These are phyloP conservation scores for Speoplatyrhinus poulsoni DNA, from an alignment of 2,113 vertebrate species.

Conservation along the genomic window DNA sequence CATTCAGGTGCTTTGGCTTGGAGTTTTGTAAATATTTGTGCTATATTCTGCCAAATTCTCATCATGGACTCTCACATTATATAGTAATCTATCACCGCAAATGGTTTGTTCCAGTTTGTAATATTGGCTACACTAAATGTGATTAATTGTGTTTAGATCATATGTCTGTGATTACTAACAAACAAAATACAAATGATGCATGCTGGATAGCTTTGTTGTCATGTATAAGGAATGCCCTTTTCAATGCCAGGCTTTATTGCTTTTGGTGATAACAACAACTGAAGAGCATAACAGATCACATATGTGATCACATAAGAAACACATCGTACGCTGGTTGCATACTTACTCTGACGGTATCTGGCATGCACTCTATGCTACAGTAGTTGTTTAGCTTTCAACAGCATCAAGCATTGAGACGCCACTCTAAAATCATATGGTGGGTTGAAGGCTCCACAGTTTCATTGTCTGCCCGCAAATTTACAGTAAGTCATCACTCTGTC, in stretches of 20 bases:
- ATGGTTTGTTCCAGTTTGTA: conserved; percentile 1
- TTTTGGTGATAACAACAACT: neutral
- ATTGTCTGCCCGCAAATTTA: conserved; percentile 12
- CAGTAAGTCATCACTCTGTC: neutral
- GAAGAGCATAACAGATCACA: no score
- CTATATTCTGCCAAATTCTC: conserved; percentile 10
- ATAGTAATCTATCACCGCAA: conserved; percentile 18
- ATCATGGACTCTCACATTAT: conserved; percentile 5
- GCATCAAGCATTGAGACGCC: neutral
- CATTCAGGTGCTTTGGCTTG: conserved; percentile 11
- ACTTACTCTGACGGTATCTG: no score
- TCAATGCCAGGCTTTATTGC: neutral
- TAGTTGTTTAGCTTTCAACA: no score
- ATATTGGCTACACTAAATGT: conserved; percentile 31
- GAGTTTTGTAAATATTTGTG: conserved; percentile 31
- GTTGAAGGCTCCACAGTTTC: neutral
- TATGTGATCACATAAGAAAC: neutral
- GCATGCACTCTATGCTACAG: no score
- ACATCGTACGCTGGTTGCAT: no score
- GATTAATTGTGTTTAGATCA: conserved; percentile 34
- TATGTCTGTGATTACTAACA: conserved; percentile 43
- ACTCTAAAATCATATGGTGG: conserved; percentile 25
- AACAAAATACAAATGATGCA: conserved; percentile 33
- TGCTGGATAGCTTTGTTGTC: neutral
- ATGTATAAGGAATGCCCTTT: conserved; percentile 21